Evolutionary conservation across 2,797 vertebrate species (phyloP).

Genomic region (Melanotaenia boesemani): DNA sequence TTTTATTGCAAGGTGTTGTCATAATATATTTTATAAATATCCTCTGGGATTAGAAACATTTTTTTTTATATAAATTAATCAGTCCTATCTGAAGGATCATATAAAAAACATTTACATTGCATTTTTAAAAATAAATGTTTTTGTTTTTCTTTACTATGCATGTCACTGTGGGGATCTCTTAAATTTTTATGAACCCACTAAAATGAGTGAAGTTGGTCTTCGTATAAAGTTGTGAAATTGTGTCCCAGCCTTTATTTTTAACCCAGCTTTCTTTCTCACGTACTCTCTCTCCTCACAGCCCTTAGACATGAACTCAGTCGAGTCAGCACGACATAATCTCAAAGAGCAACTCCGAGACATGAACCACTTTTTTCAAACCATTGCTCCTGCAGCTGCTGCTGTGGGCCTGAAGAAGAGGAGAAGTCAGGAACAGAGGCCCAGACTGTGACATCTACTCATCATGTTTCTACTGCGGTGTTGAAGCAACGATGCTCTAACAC

Average conservation of each 20-base stretch:
- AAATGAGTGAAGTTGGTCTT: not conserved
- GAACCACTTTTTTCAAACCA: slow-evolving; percentile 67
- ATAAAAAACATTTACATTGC: too few species aligned
- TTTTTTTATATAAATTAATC: too few species aligned
- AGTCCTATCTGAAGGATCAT: too few species aligned
- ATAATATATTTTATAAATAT: too few species aligned
- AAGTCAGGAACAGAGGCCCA: slow-evolving; percentile 70
- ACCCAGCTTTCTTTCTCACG: not conserved
- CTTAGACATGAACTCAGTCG: slow-evolving; percentile 99
- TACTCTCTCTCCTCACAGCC: slow-evolving; percentile 81
- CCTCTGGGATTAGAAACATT: too few species aligned
- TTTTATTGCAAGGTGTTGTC: too few species aligned
- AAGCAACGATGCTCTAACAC: slow-evolving; percentile 65
- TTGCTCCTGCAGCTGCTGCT: slow-evolving; percentile 76
- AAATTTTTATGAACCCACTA: too few species aligned
- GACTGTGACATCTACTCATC: slow-evolving; percentile 78
- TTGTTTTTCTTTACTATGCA: too few species aligned
- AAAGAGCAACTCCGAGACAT: slow-evolving; percentile 59
- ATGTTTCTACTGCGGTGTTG: slow-evolving; percentile 69
- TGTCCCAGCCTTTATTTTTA: not conserved
- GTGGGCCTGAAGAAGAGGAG: slow-evolving; percentile 70
- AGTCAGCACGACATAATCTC: slow-evolving; percentile 95
- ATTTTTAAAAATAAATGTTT: too few species aligned
- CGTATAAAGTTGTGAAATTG: too few species aligned
- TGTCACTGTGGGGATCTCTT: too few species aligned